A percentile compares a stretch with the other conserved stretches of the same genome.
These are phyloP conservation scores for Jaculus jaculus DNA, from an alignment of 2,113 vertebrate genomes.

Conservation along the genomic window DNA sequence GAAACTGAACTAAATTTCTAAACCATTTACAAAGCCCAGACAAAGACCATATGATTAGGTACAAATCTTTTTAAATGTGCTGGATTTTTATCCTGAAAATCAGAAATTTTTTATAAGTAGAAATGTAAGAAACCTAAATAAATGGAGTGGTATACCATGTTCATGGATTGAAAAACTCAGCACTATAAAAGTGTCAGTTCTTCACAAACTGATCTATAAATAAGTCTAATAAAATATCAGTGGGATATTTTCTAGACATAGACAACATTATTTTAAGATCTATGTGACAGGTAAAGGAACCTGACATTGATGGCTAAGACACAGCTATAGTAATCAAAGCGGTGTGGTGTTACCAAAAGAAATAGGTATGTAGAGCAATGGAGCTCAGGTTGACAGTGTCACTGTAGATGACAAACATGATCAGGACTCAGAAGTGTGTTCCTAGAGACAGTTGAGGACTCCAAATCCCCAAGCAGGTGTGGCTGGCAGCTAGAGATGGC, in stretches of 20 bases:
- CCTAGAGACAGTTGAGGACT: not conserved
- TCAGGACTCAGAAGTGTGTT: not conserved
- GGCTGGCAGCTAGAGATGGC: not conserved
- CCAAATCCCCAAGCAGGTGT: too few species aligned
- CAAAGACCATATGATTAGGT: not conserved
- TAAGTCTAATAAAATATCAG: not conserved
- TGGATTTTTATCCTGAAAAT: not conserved
- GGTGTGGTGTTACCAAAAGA: not conserved
- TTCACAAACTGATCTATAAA: not conserved
- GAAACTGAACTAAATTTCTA: not conserved
- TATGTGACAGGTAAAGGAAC: not conserved
- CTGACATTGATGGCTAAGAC: not conserved
- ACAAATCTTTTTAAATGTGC: not conserved
- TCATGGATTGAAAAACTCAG: conserved; percentile 20
- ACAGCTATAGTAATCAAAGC: not conserved
- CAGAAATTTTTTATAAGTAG: not conserved
- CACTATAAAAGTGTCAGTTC: not conserved
- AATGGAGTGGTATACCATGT: not conserved
- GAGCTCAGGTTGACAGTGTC: not conserved
- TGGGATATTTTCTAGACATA: not conserved
- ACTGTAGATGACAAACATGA: not conserved
- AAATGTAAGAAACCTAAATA: conserved; percentile 4
- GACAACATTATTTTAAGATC: not conserved
- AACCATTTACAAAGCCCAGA: not conserved
- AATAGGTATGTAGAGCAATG: fast-evolving